Percentiles rank a stretch among this genome's conserved stretches.
phyloP scores from a whole-genome alignment of 2,113 vertebrate species.

The Tetraodon nigroviridis region DNA sequence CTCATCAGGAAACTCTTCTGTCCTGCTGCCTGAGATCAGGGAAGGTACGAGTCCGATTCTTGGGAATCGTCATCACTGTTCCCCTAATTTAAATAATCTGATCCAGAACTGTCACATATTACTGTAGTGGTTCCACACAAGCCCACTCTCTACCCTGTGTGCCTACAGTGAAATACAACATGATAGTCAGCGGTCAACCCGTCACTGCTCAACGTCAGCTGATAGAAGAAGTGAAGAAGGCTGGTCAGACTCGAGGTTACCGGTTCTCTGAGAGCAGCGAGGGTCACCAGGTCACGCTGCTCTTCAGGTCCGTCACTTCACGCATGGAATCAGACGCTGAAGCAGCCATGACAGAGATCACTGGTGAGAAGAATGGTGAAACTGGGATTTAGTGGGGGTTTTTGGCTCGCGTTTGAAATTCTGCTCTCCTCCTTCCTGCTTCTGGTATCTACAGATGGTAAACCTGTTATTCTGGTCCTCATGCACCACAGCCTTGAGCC shows the following conservation, averaged over 20 bases:
- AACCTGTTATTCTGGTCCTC: conserved; percentile 48
- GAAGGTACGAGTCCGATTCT: conserved; percentile 1
- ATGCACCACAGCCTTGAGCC: conserved; percentile 20
- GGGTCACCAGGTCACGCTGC: background rate
- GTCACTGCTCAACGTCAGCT: background rate
- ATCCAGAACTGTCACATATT: no score
- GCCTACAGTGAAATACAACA: conserved; percentile 17
- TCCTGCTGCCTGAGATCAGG: background rate
- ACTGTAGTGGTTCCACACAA: no score
- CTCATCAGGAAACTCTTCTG: background rate
- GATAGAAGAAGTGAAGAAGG: background rate
- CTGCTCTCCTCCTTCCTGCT: background rate
- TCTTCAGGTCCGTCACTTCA: conserved; percentile 51
- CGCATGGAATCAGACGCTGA: conserved; percentile 15
- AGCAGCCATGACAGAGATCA: background rate
- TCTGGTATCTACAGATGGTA: conserved; percentile 18
- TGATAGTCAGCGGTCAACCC: conserved; percentile 13
- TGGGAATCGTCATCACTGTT: background rate
- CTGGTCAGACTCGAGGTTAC: rapidly evolving
- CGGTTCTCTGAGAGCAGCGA: rapidly evolving
- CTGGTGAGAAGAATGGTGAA: conserved; percentile 21
- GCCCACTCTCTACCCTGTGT: background rate
- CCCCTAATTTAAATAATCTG: no score
- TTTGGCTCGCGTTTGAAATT: background rate
- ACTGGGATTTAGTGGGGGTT: background rate